Conservation (phyloP, 2,797 vertebrate species). For the Notoglanidium macrostoma region DNA sequence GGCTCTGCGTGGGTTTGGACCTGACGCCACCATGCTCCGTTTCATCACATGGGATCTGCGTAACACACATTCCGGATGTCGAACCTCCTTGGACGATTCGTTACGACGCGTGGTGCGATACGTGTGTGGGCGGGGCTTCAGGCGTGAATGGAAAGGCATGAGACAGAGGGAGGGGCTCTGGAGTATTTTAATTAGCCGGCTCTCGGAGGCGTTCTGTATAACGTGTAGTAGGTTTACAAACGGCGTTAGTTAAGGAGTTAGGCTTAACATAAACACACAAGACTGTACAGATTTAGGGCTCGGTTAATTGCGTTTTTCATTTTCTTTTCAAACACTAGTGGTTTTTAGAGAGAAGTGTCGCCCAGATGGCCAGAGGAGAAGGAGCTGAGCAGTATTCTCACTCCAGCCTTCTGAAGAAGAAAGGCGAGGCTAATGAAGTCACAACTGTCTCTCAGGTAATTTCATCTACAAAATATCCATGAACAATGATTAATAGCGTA, state of each 20-base stretch:
- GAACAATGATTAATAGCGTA: not conserved
- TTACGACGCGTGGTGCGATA: not conserved
- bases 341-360: not conserved
- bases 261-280: not conserved
- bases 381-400: constrained; percentile 76
- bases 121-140: not conserved
- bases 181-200: not conserved
- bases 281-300: not conserved
- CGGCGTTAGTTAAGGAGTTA: not conserved
- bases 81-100: not conserved
- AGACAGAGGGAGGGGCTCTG: too few relatives aligned
- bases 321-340: not conserved
- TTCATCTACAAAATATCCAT: not conserved
- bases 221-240: not conserved
- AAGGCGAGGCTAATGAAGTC: constrained; percentile 55
- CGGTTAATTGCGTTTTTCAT: not conserved
- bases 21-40: not conserved
- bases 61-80: too few relatives aligned
- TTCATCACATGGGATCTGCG: too few relatives aligned
- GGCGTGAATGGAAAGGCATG: not conserved
- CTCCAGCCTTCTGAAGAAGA: constrained; percentile 73
- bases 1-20: not conserved
- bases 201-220: not conserved
- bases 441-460: constrained; percentile 66
- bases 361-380: constrained; percentile 77